Base-by-base conservation (phyloP, 2,888 invertebrate species). In the Stenodera caucasica region DNA sequence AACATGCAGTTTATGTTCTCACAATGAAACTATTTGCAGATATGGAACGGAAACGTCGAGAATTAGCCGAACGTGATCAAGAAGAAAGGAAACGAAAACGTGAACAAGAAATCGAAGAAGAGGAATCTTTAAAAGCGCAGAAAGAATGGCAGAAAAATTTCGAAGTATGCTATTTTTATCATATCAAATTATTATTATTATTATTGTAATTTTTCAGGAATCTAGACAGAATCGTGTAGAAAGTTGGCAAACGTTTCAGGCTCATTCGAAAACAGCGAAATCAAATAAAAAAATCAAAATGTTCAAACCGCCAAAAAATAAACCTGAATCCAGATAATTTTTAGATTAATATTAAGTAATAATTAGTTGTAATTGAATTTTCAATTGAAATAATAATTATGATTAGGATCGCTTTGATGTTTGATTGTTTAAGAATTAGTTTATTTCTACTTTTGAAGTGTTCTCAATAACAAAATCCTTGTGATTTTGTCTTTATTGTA, bases 121-220 rank as follows among this genome's bases (percentile, higher is more conserved):
- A 96, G 75, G 96, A 97, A 74, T 91, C 91, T 72, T 86, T 90
- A 61, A 91, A 94, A 62, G 82, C 92, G 52, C 95, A 98, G 75
- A 92, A 94, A 71, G 98, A 98, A 79, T 99, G 97, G 96, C 94
- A 97, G 68, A 96, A 97, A 78, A 99, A 98, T 82, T 99, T 97
- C 82, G 99, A 99, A 85, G 92, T 91, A 77, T 72, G 71, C n/a
- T 49, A 54, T 54, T 63, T 32, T 57, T 37, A 14, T 11, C 18
- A 14, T 40, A 40, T 45, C 21, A 4, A n/a, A 26, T 32, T 49
- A 26, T 7, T 29, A 23, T 50, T 51, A 51, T 52, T 40, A n/a
- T n/a, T 50, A 40, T 58, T 11, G 15, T 35, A 72, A 70, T 67
- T 64, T 80, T 82, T 4, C 81, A 90, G 87, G 96, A 95, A 83